These are phyloP conservation scores for Halesus radiatus DNA, from an alignment of 1,140 invertebrate species.

Conservation along the genomic window DNA sequence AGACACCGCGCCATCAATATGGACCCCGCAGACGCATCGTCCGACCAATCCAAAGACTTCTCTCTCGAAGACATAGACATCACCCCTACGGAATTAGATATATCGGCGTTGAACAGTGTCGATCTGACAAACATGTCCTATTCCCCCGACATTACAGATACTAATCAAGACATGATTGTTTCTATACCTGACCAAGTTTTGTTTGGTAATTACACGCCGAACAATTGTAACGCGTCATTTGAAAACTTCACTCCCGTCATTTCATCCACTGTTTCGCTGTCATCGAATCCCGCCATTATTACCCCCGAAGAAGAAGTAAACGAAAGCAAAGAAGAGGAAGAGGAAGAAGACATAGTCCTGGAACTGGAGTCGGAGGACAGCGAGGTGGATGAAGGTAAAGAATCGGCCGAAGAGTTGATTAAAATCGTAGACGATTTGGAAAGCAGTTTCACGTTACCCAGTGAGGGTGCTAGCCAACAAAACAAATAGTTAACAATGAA, in stretches of 20 bases:
- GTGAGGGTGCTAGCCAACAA: background rate
- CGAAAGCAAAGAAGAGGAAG: slow-evolving; percentile 29
- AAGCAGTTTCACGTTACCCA: slow-evolving; percentile 22
- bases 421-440: slow-evolving; percentile 41
- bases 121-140: slow-evolving; percentile 28
- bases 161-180: slow-evolving; percentile 28
- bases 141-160: slow-evolving; percentile 26
- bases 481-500: background rate
- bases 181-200: slow-evolving; percentile 35
- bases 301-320: background rate
- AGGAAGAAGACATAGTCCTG: background rate
- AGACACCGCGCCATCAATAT: background rate
- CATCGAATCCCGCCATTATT: slow-evolving; percentile 8
- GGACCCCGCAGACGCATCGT: background rate
- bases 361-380: background rate
- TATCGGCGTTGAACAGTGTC: slow-evolving; percentile 11
- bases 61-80: slow-evolving; percentile 40
- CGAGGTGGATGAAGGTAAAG: background rate
- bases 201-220: background rate
- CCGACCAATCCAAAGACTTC: slow-evolving; percentile 39
- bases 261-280: slow-evolving; percentile 53
- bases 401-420: slow-evolving; percentile 9
- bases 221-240: slow-evolving; percentile 36
- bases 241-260: slow-evolving; percentile 51
- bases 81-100: slow-evolving; percentile 30